These are phyloP conservation scores for Mongoloraphidia duomilia DNA, from an alignment of 2,888 invertebrate species.

Conservation along the genomic window DNA sequence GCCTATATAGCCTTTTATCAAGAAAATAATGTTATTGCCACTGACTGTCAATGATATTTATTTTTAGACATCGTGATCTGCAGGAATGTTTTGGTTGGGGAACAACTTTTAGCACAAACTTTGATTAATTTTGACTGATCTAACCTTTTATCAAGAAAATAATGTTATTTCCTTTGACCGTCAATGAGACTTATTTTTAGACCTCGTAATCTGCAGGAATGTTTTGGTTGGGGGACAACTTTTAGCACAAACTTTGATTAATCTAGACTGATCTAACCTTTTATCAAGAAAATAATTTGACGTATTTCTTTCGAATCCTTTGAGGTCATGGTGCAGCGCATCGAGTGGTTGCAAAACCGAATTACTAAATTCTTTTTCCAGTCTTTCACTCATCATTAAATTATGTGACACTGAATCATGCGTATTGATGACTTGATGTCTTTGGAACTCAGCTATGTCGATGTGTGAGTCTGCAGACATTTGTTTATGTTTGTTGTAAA, in stretches of 20 bases:
- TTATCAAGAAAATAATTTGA: constrained; percentile 43
- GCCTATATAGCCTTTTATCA: too few species aligned
- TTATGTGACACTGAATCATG: constrained; percentile 27
- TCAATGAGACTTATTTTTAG: too few species aligned
- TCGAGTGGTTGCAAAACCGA: constrained; percentile 42
- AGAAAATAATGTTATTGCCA: too few species aligned
- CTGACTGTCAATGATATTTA: too few species aligned
- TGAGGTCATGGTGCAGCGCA: constrained; percentile 45
- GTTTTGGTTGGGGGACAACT: neutral
- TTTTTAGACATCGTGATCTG: too few species aligned
- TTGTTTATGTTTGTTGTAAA: constrained; percentile 40
- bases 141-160: too few species aligned
- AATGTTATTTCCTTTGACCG: too few species aligned
- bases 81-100: neutral
- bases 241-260: neutral
- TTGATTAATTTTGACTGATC: too few species aligned
- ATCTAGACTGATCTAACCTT: constrained; percentile 36
- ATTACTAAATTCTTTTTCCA: constrained; percentile 34
- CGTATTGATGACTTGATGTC: constrained; percentile 20
- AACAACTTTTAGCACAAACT: too few species aligned
- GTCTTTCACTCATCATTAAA: constrained; percentile 29
- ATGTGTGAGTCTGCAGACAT: constrained; percentile 33
- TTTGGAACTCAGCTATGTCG: constrained; percentile 27
- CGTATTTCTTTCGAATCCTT: constrained; percentile 45
- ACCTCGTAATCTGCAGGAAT: too few species aligned